Conservation (phyloP, 2,797 vertebrate species). For the Betta splendens region DNA sequence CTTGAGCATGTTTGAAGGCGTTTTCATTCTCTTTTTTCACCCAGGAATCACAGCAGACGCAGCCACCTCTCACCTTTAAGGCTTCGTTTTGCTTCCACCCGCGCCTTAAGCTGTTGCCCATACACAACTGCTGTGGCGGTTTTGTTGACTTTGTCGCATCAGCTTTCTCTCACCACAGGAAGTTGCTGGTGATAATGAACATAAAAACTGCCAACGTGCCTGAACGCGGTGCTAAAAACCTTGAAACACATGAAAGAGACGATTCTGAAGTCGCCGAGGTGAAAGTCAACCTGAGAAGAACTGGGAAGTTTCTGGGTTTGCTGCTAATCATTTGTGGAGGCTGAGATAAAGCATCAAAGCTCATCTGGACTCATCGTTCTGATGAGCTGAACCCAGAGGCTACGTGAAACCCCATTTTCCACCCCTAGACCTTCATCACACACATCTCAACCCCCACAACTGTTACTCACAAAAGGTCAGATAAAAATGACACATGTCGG, state of each 20-base stretch:
- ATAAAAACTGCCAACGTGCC: rapidly evolving
- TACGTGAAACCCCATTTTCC: slow-evolving; percentile 15
- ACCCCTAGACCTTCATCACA: too few relatives aligned
- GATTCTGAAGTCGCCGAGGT: not conserved
- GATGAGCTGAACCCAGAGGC: slow-evolving; percentile 16
- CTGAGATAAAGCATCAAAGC: not conserved
- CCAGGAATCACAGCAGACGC: too few relatives aligned
- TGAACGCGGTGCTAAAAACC: too few relatives aligned
- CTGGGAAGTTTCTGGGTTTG: slow-evolving; percentile 31
- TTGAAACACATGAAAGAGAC: not conserved
- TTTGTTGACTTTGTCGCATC: not conserved
- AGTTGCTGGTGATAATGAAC: not conserved
- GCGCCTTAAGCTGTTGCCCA: too few relatives aligned
- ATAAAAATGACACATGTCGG: not conserved
- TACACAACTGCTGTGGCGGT: not conserved
- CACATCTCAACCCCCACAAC: not conserved
- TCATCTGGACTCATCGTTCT: not conserved
- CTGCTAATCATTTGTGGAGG: not conserved
- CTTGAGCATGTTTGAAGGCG: too few relatives aligned
- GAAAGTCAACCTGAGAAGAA: slow-evolving; percentile 21
- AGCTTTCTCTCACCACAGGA: not conserved
- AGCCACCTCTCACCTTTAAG: too few relatives aligned
- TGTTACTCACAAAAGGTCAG: not conserved
- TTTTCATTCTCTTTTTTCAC: too few relatives aligned
- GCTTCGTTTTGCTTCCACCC: too few relatives aligned